A percentile compares a stretch with the other conserved stretches of the same genome.
phyloP scores from a whole-genome alignment of 1,140 invertebrate species.

The Nylanderia fulva region DNA sequence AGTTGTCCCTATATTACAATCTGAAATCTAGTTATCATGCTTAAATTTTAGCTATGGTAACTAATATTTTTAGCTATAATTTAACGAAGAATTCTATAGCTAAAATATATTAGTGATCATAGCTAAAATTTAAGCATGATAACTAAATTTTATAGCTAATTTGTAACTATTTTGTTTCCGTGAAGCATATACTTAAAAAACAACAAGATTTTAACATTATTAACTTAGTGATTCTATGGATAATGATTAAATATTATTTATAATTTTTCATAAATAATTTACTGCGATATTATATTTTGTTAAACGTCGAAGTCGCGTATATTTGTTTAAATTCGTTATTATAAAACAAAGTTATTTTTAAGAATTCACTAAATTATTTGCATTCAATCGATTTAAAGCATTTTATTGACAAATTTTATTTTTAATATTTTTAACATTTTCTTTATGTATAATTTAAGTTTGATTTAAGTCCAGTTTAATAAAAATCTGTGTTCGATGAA shows the following conservation, averaged over 20 bases:
- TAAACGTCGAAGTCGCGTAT: neutral
- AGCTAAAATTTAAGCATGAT: neutral
- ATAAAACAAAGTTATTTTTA: neutral
- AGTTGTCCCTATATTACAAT: too few relatives aligned
- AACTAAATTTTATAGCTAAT: too few relatives aligned
- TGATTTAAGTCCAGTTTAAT: neutral
- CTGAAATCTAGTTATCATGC: too few relatives aligned
- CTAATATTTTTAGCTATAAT: too few relatives aligned
- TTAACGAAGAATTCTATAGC: too few relatives aligned
- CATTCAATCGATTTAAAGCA: neutral
- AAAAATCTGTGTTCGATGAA: neutral
- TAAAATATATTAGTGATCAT: too few relatives aligned
- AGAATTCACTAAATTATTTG: neutral
- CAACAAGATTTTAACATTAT: neutral
- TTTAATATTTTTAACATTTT: too few relatives aligned
- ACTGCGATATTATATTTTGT: neutral
- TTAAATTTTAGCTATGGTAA: too few relatives aligned
- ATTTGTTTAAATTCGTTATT: neutral
- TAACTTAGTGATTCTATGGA: neutral
- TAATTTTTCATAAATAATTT: neutral
- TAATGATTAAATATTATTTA: neutral
- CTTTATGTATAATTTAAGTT: too few relatives aligned
- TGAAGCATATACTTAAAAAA: neutral
- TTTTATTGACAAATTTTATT: too few relatives aligned
- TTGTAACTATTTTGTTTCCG: too few relatives aligned